Base-by-base conservation (phyloP, 2,113 vertebrate genomes). In the Tinamus guttatus region DNA sequence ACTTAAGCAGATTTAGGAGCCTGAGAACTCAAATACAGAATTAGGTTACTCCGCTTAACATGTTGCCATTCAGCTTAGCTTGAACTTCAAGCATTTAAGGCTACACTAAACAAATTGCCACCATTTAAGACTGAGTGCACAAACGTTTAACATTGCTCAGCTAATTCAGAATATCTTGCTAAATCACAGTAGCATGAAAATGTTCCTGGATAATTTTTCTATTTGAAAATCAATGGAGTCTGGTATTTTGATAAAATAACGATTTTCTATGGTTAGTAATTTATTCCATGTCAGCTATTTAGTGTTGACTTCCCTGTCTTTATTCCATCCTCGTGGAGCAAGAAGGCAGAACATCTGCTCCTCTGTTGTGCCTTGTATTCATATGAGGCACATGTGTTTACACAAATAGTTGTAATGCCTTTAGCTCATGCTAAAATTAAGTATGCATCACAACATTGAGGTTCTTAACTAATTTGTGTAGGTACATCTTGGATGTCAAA, bases 1-100 rank as follows among this genome's bases (percentile, higher is more conserved):
- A 95, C 91, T 95, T 95, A 90, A 89, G 78, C 81, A 93, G 91
- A 89, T 78, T 94, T 95, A 91, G 82, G 38, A 88, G 87, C 71
- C 59, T 83, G 56, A 89, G 58, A 91, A 81, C 45, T 90, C 80
- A 95, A 47, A 78, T n/a, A 14, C 38, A 94, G 80, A 90, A 96
- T 94, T 92, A 81, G 19, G 81, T 96, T 93, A 94, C 92, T 75
- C 34, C 2, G 8, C 58, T 92, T 87, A 90, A 84, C 90, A 71
- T 88, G 65, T 81, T 93, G 86, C 80, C 51, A 68, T 95, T 90
- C 88, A 92, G 77, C 88, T 96, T 95, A 92, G 41, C 69, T 71
- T 84, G 80, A 86, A 92, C 34, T 75, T 95, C 86, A 92, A 16
- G 89, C 86, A 84, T 94, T 97, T 92, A 77, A 84, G 73, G 28